Conservation (phyloP, 2,113 vertebrate species). For the Peromyscus maniculatus region DNA sequence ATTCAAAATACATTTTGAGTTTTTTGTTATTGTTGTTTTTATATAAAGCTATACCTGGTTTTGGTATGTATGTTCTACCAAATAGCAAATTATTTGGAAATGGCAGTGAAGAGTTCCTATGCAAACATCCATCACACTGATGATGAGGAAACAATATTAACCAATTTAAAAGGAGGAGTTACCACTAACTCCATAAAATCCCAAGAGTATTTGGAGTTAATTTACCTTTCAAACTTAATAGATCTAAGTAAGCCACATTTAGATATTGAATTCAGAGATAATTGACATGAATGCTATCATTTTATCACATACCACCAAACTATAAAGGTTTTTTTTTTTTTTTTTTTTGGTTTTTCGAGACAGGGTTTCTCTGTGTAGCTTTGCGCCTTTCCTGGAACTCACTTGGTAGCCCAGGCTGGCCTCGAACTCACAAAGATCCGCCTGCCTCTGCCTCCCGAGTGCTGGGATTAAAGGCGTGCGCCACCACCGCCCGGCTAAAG, state of each 20-base stretch:
- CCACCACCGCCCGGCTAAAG: too few relatives aligned
- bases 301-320: conserved; percentile 27
- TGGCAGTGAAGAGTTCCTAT: not conserved
- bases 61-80: conserved; percentile 5
- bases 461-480: too few relatives aligned
- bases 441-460: too few relatives aligned
- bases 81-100: not conserved
- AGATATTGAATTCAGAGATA: not conserved
- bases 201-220: not conserved
- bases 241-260: conserved; percentile 42
- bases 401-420: too few relatives aligned
- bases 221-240: conserved; percentile 42
- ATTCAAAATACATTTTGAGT: not conserved
- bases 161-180: conserved; percentile 39
- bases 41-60: not conserved
- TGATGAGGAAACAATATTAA: conserved; percentile 3
- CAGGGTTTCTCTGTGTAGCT: too few relatives aligned
- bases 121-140: not conserved
- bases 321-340: not conserved
- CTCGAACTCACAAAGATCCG: too few relatives aligned
- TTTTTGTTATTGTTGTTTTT: not conserved
- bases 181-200: not conserved
- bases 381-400: too few relatives aligned
- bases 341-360: too few relatives aligned
- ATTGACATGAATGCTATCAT: conserved; percentile 29